Evolutionary conservation across 2,888 invertebrate genomes (phyloP).

Genomic region (Andricus quercusramuli): DNA sequence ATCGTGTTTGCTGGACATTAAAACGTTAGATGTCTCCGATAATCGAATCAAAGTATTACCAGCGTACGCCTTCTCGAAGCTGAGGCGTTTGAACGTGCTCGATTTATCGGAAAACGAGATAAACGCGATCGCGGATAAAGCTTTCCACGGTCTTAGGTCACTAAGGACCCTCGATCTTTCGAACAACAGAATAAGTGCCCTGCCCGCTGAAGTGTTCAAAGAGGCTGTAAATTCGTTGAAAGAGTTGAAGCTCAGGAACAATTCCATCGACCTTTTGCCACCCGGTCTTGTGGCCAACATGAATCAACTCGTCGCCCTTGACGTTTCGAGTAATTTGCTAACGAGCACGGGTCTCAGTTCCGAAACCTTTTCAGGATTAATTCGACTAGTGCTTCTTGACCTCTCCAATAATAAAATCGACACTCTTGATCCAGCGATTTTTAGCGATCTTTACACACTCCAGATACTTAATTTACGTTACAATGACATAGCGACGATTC

Average conservation of each 20-base stretch:
- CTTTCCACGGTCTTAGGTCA: conserved; percentile 89
- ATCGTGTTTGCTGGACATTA: conserved; percentile 88
- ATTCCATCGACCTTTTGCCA: conserved; percentile 92
- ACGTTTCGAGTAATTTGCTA: conserved; percentile 91
- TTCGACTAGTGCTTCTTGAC: conserved; percentile 92
- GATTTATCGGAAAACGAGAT: conserved; percentile 94
- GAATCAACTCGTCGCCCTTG: conserved; percentile 91
- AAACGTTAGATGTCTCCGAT: conserved; percentile 89
- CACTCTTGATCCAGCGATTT: conserved; percentile 90
- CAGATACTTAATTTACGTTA: conserved; percentile 93
- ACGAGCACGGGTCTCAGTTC: conserved; percentile 93
- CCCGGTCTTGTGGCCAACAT: conserved; percentile 92
- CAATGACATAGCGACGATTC: conserved; percentile 91
- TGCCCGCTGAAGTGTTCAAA: conserved; percentile 91
- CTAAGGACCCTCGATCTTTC: conserved; percentile 93
- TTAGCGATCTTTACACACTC: conserved; percentile 92
- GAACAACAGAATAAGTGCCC: conserved; percentile 92
- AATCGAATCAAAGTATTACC: conserved; percentile 93
- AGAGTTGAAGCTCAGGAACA: conserved; percentile 94
- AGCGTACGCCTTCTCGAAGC: conserved; percentile 89
- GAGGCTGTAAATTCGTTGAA: conserved; percentile 89
- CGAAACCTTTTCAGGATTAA: conserved; percentile 91
- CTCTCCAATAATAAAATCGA: conserved; percentile 91
- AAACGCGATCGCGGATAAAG: conserved; percentile 91
- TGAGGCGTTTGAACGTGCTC: conserved; percentile 88